Base-by-base conservation (phyloP, 2,888 invertebrate genomes). In the Phytoseiulus persimilis region DNA sequence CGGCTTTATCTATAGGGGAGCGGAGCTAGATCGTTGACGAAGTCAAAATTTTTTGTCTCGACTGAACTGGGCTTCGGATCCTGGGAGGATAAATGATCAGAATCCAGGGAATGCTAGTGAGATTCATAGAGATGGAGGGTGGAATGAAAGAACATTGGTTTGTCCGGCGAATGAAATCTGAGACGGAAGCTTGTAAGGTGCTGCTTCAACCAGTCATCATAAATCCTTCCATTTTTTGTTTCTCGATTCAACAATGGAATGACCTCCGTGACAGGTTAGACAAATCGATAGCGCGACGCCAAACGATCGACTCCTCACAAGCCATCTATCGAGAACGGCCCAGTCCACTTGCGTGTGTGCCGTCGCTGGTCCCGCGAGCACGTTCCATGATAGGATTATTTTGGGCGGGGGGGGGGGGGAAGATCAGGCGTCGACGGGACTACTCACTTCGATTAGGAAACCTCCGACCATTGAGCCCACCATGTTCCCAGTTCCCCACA, bases 401-500 rank as follows among this genome's bases (percentile, higher is more conserved):
- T 23, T 23, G 65, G n/a, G n/a, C n/a, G n/a, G n/a, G n/a, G n/a
- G n/a, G n/a, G n/a, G n/a, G n/a, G 65, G 18, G 65, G 65, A 65
- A 23, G 18, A 28, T 2, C 2, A 9, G 33, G 32, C 33, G 83
- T 2, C 28, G n/a, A 31, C 87, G n/a, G n/a, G 45, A n/a, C 45
- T 45, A 87, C 87, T 87, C 45, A 87, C 87, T 5, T 87, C 87
- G n/a, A 87, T 87, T 33, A 87, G 87, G 18, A 87, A 33, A 5
- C 87, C 87, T 33, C 87, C 87, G 31, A 23, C 32, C 45, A 87
- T n/a, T 45, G 87, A 31, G 18, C 87, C 87, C 0, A 87, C 31
- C 87, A 87, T 87, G 33, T 87, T 87, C 23, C 87, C 87, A 33
- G 31, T 87, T 33, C 87, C 87, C 87, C 87, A 87, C 32, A 87